Base-by-base conservation (phyloP, 2,797 vertebrate species). In the Psittacula derbiana region DNA sequence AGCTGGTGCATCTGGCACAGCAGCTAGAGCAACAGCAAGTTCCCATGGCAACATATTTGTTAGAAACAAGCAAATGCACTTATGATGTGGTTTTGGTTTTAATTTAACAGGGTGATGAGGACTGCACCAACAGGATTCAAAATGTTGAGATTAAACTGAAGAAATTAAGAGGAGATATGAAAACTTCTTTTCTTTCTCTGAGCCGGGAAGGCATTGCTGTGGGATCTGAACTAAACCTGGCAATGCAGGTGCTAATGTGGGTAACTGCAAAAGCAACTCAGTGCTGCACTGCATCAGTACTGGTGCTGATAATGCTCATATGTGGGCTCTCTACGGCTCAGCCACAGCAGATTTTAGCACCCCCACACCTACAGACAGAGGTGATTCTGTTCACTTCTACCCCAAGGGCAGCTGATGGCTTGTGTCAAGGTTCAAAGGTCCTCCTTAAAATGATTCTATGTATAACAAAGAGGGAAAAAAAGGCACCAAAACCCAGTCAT, bases 11-110 rank as follows among this genome's bases (percentile, higher is more conserved):
- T 97, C 96, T 92, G 89, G 91, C 65, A 38, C 72, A 83, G 80
- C 92, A 93, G 72, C 62, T 38, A 88, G 62, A 95, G 96, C 88
- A 96, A 74, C 96, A 91, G 85, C 82, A 28, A 19, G 97, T 98
- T 97, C 91, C 98, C 96, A 95, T 96, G 88, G 97, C 94, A 98
- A 98, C 98, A 38, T 80, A 72, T 96, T 97, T 97, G 95, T 96
- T 89, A 96, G 95, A 86, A 93, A 93, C 81, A 86, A 89, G 76
- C 95, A 95, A 97, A 65, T 62, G 24, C 6, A 1, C 38, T 75
- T 21, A 10, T 62, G 58, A 58, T 31, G 62, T 31, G 36, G 12
- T 30, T 84, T 87, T 53, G 87, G 13, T 72, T 95, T 83, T 52
- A 81, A 50, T 18, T 71, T 66, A 40, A 81, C 82, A 30, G 71